A percentile compares a stretch with the other conserved stretches of the same genome.
Conservation (phyloP, 2,797 vertebrate genomes). For the Oreochromis mossambicus region DNA sequence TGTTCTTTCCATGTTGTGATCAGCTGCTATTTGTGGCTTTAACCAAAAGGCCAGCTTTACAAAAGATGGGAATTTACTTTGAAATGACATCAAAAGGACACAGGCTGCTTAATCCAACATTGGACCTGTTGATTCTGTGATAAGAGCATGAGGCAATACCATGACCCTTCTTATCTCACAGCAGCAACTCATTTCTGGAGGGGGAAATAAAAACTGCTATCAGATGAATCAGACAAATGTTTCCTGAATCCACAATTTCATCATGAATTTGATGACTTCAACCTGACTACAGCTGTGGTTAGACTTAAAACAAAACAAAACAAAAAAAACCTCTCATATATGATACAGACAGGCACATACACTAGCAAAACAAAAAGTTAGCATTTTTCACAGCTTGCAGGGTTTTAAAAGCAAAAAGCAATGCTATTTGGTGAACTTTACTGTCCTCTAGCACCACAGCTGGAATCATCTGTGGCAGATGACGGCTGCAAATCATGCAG, state of each 20-base stretch:
- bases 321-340: fast-evolving
- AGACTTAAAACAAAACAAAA: neutral
- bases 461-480: conserved; percentile 20
- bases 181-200: neutral
- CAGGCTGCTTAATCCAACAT: neutral
- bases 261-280: conserved; percentile 3
- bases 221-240: neutral
- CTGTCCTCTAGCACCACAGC: neutral
- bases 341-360: neutral
- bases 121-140: conserved; percentile 8
- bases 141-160: neutral
- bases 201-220: conserved; percentile 1
- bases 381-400: neutral
- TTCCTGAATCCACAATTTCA: neutral
- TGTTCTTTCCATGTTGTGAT: neutral
- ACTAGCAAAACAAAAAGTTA: neutral
- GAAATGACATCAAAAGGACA: conserved; percentile 3
- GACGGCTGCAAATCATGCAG: conserved; percentile 17
- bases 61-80: neutral
- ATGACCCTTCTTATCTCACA: conserved; percentile 12
- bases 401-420: neutral
- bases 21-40: neutral
- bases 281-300: neutral
- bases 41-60: neutral
- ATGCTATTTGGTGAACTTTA: neutral